Base-by-base conservation (phyloP, 2,113 vertebrate genomes). In the Xenopus borealis region DNA sequence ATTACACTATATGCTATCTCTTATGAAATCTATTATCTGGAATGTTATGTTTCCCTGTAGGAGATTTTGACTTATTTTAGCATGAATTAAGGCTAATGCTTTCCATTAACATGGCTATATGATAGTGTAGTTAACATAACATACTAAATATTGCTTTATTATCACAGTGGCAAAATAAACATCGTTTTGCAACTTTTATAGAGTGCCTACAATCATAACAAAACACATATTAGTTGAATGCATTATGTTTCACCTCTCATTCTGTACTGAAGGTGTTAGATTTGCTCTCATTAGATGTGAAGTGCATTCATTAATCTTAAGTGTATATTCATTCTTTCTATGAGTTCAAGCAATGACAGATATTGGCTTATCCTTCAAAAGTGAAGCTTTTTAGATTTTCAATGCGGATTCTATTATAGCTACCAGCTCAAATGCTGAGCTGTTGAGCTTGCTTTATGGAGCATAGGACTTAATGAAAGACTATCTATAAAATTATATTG, bases 381-480 rank as follows among this genome's bases (percentile, higher is more conserved):
- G 59, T 57, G 67, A 57, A 62, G 66, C 59, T 63, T 77, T 77
- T 50, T 64, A 46, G 59, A 69, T 70, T 70, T 69, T 70, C 74
- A 77, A 77, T 77, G 59, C 53, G 70, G 74, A 77, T 69, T 64
- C 69, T 61, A 70, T 77, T 77, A 77, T 67, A 77, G 46, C 74
- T 77, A 27, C 66, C 70, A 66, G 33, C 74, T 77, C 70, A 77
- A 77, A 77, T 57, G 74, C 66, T 77, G 74, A 77, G 66, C 74
- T 77, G 61, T 77, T 77, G 47, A 77, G 59, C 66, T 57, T 64
- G 66, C 17, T 77, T 77, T 70, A 77, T 77, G 59, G 30, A 55
- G 67, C 74, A 77, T 64, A 46, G 47, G 50, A 77, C 50, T 23
- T 77, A 70, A 70, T 77, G 74, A 70, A 50, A 63, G 17, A 45